A percentile compares a stretch with the other conserved stretches of the same genome.
Conservation (phyloP, 2,888 invertebrate genomes). For the Tuberolachnus salignus region DNA sequence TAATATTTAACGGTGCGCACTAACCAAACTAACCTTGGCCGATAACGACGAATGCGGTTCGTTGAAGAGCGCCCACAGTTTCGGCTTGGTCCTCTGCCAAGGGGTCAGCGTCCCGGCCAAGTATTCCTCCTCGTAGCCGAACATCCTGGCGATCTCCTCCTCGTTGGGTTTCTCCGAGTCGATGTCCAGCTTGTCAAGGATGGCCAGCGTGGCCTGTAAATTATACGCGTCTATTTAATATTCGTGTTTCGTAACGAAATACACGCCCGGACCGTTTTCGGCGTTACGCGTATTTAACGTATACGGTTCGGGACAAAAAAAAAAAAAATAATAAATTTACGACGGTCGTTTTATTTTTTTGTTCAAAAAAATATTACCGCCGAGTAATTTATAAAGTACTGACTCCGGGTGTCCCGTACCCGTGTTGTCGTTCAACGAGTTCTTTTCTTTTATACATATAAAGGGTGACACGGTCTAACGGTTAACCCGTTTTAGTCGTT, state of each 20-base stretch:
- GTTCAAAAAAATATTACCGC: too few species aligned
- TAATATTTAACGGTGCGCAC: slow-evolving; percentile 2
- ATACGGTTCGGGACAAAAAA: background rate
- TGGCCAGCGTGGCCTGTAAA: slow-evolving; percentile 87
- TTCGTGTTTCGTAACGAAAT: too few species aligned
- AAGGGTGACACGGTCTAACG: background rate
- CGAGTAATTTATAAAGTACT: background rate
- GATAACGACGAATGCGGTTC: slow-evolving; percentile 92
- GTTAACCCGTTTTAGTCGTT: background rate
- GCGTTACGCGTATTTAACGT: too few species aligned
- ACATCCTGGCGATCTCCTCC: slow-evolving; percentile 89
- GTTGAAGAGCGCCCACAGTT: slow-evolving; percentile 94
- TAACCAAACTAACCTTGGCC: slow-evolving; percentile 75
- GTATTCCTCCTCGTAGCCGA: slow-evolving; percentile 87
- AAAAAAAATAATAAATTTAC: background rate
- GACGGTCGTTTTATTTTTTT: too few species aligned
- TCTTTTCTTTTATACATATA: background rate
- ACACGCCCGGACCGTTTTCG: too few species aligned
- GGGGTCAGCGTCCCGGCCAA: slow-evolving; percentile 76
- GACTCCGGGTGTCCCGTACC: background rate
- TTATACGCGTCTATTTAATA: too few species aligned
- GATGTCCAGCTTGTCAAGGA: slow-evolving; percentile 92
- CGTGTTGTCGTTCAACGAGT: background rate
- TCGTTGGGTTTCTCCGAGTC: slow-evolving; percentile 91
- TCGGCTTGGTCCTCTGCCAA: slow-evolving; percentile 91